Base-by-base conservation (phyloP, 1,140 invertebrate genomes). In the Ganaspis sp. region DNA sequence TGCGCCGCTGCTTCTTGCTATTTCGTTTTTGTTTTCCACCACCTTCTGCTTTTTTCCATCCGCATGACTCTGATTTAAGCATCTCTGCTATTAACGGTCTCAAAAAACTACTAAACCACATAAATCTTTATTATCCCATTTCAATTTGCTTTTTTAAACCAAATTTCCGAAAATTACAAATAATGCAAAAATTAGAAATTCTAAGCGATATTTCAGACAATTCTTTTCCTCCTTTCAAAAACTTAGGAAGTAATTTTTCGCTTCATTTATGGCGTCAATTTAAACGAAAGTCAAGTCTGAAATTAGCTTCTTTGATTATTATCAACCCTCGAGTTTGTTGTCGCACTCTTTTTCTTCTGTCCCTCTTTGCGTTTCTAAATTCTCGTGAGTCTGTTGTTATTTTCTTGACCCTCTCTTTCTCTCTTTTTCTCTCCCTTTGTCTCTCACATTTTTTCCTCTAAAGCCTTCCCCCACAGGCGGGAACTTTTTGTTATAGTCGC, bases 401-500 rank as follows among this genome's bases (percentile, higher is more conserved):
- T 79, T 80, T 81, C 78, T 82, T 77, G 81, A 77, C 72, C 72
- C 70, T 74, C 70, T 78, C 69, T 73, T 54, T 54, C 38, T 21
- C 81, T 34, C 71, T 58, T 77, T 69, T 34, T 69, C 76, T 84
- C 75, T 78, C 70, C 71, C 77, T 79, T n/a, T n/a, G n/a, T n/a
- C n/a, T n/a, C 81, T 77, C 64, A 19, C 58, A 64, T 69, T 72
- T 54, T 58, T 26, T 72, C 78, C 64, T 79, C 79, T 79, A 73
- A 38, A 75, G 73, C 71, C 84, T 81, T 80, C 84, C 82, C 83
- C 81, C 84, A 82, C 81, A 76, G 73, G 81, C 77, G 76, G 70
- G 77, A 88, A 91, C 89, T 89, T 90, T 90, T 89, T 88, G 86
- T 90, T 89, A 88, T 87, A 89, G 87, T 87, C 86, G 86, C 81